Base-by-base conservation (phyloP, 2,113 vertebrate genomes). In the Campylomormyrus tamandua region DNA sequence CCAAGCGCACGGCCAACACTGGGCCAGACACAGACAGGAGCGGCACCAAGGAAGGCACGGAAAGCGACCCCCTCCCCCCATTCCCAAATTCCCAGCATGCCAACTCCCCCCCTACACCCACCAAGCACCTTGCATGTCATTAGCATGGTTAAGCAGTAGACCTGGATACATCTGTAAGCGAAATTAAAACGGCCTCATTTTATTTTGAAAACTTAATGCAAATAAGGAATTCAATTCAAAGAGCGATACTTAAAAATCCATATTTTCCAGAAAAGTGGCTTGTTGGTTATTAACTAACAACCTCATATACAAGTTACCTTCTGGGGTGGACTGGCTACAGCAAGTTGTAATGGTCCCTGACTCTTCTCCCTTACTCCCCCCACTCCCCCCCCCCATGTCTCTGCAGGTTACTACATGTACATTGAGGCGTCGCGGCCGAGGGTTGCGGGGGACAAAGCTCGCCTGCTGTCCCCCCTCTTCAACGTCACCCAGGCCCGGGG, bases 371-470 rank as follows among this genome's bases (percentile, higher is more conserved):
- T 31, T 1, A 45, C 39, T 2, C 9, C 53, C 42, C 2, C 10
- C 8, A 11, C 9, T 21, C 4, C 70, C 13, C 0, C 0, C 0
- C 0, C 0, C 0, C 21, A 5, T 83, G 70, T 39, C 62, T 83
- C 93, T 91, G n/a, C 92, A 99, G 98, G 98, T 53, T 98, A 97
- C 93, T 99, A 99, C 95, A 99, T 99, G 98, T 99, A 98, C 95
- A 99, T 99, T 0, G 98, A 99, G 94, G 97, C 98, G 0, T 99
- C 98, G 0, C 94, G 96, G 35, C 98, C 98, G 0, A 96, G 98
- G 17, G 94, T 96, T 90, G 94, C 93, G 0, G 98, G 97, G 11
- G 98, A 99, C 95, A 97, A 97, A 21, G 98, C 98, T 0, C 96
- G 98, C 35, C 94, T 99, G 87, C 95, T 99, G 92, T 99, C 98